These are phyloP conservation scores for Tiliacea aurago DNA, from an alignment of 2,888 invertebrate species.

Conservation along the genomic window DNA sequence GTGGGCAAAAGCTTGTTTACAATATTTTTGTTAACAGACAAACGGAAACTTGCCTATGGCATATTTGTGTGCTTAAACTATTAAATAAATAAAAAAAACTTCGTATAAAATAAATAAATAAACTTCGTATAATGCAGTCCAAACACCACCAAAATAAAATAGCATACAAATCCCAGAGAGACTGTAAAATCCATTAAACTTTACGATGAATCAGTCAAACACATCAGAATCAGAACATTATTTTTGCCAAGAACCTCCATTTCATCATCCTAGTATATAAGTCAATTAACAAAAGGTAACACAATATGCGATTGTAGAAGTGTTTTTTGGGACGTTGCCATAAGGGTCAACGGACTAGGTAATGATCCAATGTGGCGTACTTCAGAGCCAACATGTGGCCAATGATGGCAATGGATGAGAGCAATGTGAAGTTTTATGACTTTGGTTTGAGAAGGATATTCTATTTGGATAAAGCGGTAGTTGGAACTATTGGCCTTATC, in stretches of 20 bases:
- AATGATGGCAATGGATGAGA: slow-evolving; percentile 1
- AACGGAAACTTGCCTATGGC: too few species aligned
- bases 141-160: background rate
- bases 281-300: slow-evolving; percentile 58
- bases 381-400: slow-evolving; percentile 43
- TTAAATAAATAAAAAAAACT: too few species aligned
- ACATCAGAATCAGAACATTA: slow-evolving; percentile 1
- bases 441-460: background rate
- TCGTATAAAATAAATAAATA: too few species aligned
- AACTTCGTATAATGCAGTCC: too few species aligned
- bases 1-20: background rate
- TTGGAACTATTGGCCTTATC: background rate
- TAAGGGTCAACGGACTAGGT: slow-evolving; percentile 65
- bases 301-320: slow-evolving; percentile 46
- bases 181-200: slow-evolving; percentile 1
- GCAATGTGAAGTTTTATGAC: background rate
- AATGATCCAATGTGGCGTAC: slow-evolving; percentile 47
- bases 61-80: too few species aligned
- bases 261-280: slow-evolving; percentile 45
- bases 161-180: background rate
- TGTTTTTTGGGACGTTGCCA: slow-evolving; percentile 68
- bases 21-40: background rate
- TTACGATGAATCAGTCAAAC: slow-evolving; percentile 9
- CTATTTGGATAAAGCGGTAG: background rate
- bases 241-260: slow-evolving; percentile 21